phyloP scores from a whole-genome alignment of 92 coral and sea anemone species.

The Paragorgia papillata region DNA sequence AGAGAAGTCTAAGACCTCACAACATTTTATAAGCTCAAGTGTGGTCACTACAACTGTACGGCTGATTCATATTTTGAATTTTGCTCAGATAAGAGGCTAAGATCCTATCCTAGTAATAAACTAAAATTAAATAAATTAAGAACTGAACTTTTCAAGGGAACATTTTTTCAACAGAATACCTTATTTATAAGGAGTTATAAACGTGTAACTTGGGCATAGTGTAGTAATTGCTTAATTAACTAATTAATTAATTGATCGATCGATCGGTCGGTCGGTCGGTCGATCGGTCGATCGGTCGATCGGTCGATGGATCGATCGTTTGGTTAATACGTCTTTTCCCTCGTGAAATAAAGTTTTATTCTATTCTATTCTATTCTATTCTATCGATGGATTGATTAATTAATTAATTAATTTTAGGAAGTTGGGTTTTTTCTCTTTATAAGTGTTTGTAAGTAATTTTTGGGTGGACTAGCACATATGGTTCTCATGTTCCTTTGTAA shows the following conservation, averaged over 20 bases:
- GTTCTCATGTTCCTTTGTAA: conserved; percentile 20
- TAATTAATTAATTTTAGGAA: too few relatives aligned
- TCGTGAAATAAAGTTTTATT: neutral
- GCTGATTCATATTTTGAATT: conserved; percentile 29
- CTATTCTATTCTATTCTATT: conserved; percentile 13
- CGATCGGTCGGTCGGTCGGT: too few relatives aligned
- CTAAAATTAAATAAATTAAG: conserved; percentile 40
- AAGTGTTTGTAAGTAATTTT: conserved; percentile 34
- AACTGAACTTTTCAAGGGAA: conserved; percentile 31
- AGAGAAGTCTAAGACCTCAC: conserved; percentile 25
- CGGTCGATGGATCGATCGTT: too few relatives aligned
- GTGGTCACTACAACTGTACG: conserved; percentile 6
- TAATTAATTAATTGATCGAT: too few relatives aligned
- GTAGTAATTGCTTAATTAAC: too few relatives aligned
- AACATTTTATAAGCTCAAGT: conserved; percentile 33
- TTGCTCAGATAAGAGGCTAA: conserved; percentile 30
- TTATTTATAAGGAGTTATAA: conserved; percentile 22
- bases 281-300: too few relatives aligned
- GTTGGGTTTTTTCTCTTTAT: conserved; percentile 26
- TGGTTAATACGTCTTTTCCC: neutral
- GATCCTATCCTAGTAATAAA: conserved; percentile 36
- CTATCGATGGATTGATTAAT: too few relatives aligned
- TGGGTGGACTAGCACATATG: conserved; percentile 41
- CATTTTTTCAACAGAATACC: conserved; percentile 33
- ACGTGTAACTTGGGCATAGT: conserved; percentile 25